Percentiles rank a stretch among this genome's conserved stretches.
Evolutionary conservation across 2,113 vertebrate genomes (phyloP).

Genomic region (Stomatorhinus ivindoensis): DNA sequence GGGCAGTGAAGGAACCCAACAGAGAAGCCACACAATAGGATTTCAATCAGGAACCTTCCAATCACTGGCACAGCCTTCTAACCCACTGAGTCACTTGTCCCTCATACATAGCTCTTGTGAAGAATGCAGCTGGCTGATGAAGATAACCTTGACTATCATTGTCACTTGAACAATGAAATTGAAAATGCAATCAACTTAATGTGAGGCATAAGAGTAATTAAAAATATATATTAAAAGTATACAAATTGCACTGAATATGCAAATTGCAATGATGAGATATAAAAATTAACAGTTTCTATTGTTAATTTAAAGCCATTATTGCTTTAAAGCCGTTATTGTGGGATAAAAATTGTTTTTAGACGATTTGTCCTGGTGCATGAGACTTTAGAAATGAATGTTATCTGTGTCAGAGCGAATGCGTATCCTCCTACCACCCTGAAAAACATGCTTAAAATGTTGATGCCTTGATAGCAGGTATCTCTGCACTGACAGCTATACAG

Average conservation of each 20-base stretch:
- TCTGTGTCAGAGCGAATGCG: neutral
- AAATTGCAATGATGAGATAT: too few species aligned
- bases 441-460: neutral
- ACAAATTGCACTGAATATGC: too few species aligned
- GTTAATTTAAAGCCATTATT: too few species aligned
- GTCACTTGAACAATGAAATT: too few species aligned
- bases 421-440: neutral
- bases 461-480: neutral
- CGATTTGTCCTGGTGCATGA: neutral
- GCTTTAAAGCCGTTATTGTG: too few species aligned
- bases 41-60: neutral
- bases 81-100: neutral
- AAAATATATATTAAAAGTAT: too few species aligned
- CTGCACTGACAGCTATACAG: neutral
- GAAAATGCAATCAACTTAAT: too few species aligned
- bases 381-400: neutral
- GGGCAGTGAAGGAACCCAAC: neutral
- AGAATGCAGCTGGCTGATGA: neutral
- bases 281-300: too few species aligned
- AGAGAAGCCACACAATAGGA: neutral
- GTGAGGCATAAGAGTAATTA: too few species aligned
- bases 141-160: too few species aligned
- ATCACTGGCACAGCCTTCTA: neutral
- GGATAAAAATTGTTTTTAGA: too few species aligned
- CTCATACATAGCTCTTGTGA: neutral